These are phyloP conservation scores for Ciconia stormi DNA, from an alignment of 2,113 vertebrate species.

Conservation along the genomic window DNA sequence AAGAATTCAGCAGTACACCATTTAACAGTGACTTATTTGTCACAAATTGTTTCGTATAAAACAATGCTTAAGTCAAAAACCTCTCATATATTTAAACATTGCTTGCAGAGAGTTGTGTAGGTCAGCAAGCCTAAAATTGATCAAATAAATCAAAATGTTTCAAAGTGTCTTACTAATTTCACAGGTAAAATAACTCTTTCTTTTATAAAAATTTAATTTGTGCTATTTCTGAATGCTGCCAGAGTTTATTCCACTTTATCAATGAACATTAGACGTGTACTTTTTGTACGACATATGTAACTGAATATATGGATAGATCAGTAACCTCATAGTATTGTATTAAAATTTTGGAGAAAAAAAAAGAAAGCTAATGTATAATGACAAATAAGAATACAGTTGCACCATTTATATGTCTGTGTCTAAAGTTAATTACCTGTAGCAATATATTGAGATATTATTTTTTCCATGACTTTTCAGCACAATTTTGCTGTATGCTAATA, in stretches of 20 bases:
- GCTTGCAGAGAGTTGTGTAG: not conserved
- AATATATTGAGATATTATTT: not conserved
- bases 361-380: not conserved
- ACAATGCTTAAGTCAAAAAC: not conserved
- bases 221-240: not conserved
- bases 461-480: not conserved
- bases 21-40: not conserved
- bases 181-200: not conserved
- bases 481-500: not conserved
- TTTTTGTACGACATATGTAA: not conserved
- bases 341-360: not conserved
- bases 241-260: not conserved
- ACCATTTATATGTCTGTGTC: not conserved
- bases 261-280: not conserved
- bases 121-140: not conserved
- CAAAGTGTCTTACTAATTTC: not conserved
- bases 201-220: not conserved
- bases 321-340: not conserved
- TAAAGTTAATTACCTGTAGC: not conserved
- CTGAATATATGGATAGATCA: not conserved
- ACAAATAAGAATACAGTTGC: not conserved
- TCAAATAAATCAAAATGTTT: not conserved
- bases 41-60: not conserved
- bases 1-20: not conserved
- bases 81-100: not conserved